Evolutionary conservation across 2,888 invertebrate genomes (phyloP).

Genomic region (Erebia ligea): DNA sequence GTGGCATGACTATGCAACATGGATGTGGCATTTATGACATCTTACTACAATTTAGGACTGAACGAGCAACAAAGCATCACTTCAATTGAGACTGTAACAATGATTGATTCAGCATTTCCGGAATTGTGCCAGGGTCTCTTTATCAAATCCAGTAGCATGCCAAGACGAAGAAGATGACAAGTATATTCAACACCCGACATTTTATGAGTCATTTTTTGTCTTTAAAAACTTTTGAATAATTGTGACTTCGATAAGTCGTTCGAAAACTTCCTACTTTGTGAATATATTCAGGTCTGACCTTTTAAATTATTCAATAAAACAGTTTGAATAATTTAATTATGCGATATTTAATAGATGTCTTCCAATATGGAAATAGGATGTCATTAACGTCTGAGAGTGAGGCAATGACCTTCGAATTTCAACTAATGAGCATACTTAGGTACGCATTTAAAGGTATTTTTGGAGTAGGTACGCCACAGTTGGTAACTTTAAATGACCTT

Average conservation of each 20-base stretch:
- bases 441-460: neutral
- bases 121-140: no score
- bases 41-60: no score
- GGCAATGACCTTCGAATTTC: constrained; percentile 14
- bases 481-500: no score
- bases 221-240: neutral
- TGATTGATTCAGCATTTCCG: no score
- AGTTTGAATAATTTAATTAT: constrained; percentile 18
- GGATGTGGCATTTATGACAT: no score
- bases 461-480: no score
- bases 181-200: neutral
- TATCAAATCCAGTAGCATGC: no score
- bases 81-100: no score
- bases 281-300: neutral
- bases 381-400: constrained; percentile 16
- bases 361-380: constrained; percentile 10
- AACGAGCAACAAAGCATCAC: no score
- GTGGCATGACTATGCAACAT: no score
- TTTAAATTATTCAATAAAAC: constrained; percentile 16
- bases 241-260: neutral
- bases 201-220: neutral
- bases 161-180: no score
- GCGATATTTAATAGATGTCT: constrained; percentile 11
- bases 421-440: neutral
- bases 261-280: constrained; percentile 6